Conservation (phyloP, 2,888 invertebrate species). For the Nasonia oneida region DNA sequence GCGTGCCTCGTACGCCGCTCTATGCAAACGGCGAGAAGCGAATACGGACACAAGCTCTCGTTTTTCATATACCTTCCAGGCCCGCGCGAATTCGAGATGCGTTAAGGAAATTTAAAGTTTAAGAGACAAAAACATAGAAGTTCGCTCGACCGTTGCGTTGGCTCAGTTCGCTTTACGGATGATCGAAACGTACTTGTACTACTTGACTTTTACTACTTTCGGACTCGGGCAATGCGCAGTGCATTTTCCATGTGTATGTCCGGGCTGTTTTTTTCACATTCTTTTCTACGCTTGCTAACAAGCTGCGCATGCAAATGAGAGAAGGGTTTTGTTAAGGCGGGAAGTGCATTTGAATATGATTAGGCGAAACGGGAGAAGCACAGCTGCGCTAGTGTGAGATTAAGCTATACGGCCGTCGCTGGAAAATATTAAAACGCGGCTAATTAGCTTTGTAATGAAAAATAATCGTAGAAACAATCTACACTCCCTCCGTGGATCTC, state of each 20-base stretch:
- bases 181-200: conserved; percentile 31
- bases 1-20: too few relatives aligned
- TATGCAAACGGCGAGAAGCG: neutral
- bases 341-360: neutral
- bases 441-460: neutral
- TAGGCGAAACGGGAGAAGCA: neutral
- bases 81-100: neutral
- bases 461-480: neutral
- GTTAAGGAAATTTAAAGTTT: neutral
- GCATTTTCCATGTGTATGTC: neutral
- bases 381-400: neutral
- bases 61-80: neutral
- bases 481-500: too few relatives aligned
- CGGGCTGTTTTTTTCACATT: neutral
- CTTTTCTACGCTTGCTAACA: neutral
- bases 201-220: conserved; percentile 5
- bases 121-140: neutral
- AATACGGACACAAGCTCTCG: too few relatives aligned
- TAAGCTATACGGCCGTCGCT: neutral
- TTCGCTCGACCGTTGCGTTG: neutral
- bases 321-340: neutral
- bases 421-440: neutral
- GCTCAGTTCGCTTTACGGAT: conserved; percentile 40
- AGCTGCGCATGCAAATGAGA: neutral
- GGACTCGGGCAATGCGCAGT: neutral